Evolutionary conservation across 2,888 invertebrate genomes (phyloP), one percentile per base, ranked within the genome.

Genomic region (Aethes cnicana): DNA sequence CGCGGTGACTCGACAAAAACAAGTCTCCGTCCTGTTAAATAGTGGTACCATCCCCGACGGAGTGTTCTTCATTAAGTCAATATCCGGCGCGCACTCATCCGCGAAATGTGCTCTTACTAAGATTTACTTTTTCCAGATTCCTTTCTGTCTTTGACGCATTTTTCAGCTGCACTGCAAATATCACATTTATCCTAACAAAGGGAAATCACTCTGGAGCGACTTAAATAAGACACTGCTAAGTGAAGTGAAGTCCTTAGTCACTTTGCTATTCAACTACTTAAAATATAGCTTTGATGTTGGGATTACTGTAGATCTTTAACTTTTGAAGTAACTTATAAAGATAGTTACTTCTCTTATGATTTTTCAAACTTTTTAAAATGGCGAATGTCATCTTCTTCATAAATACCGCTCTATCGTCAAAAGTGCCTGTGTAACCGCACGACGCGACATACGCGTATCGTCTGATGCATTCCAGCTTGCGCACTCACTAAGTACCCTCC

Each of bases 21-120:
- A 72, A 72, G 72, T 63, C 56, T 54, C 69, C 68, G 68, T 74
- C 68, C 64, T 64, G 73, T 69, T 72, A 71, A 74, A 74, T 69
- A 75, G 68, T 69, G 59, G 60, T 59, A 71, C 65, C 66, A 69
- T 72, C 64, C 62, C 68, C 66, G 72, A 68, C 71, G 70, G 69
- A 77, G 72, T 73, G 73, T 69, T 74, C 74, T 79, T 80, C 75
- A 77, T 80, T 78, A 78, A 69, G 69, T 69, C 77, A 72, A 77
- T 76, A 77, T 71, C 75, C 69, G 65, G 61, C 42, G 55, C 43
- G 53, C 55, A 54, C 46, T 56, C 56, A 58, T 43, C 57, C 54
- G 56, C 44, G 57, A 68, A 71, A 68, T 68, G 68, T 62, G 63
- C 63, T 61, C 60, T 63, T 59, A 55, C 61, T 57, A 59, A 68